phyloP scores from a whole-genome alignment of 1,140 invertebrate genomes.

The Drosophila dunni region DNA sequence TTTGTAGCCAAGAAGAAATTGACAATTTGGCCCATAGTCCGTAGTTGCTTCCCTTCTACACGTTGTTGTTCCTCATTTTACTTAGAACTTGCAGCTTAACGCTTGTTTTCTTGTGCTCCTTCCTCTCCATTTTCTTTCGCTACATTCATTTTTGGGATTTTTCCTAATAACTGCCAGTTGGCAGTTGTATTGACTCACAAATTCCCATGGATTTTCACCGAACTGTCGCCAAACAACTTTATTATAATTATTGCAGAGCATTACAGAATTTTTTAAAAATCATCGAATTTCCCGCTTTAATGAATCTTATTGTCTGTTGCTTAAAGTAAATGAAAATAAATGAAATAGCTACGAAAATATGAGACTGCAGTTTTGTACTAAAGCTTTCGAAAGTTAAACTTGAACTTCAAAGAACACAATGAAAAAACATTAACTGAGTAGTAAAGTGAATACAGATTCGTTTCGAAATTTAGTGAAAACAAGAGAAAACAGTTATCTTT shows the following conservation, averaged over 20 bases:
- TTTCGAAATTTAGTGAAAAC: no score
- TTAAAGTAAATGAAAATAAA: no score
- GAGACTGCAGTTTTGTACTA: no score
- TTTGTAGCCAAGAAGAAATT: neutral
- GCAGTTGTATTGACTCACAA: conserved; percentile 17
- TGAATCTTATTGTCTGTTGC: no score
- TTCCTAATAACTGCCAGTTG: neutral
- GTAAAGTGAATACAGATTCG: no score
- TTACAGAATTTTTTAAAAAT: neutral
- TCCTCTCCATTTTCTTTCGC: neutral
- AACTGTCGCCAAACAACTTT: neutral
- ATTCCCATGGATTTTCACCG: conserved; percentile 7
- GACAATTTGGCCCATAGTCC: neutral
- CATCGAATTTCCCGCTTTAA: no score
- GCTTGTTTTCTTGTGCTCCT: neutral
- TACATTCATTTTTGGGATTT: neutral
- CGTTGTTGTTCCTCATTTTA: neutral
- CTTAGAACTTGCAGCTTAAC: conserved; percentile 15
- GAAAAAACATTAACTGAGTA: no score
- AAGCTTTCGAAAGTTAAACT: no score
- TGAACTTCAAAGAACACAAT: no score
- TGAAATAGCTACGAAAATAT: no score
- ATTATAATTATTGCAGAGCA: neutral
- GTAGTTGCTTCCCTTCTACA: conserved; percentile 10
- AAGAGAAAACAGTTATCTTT: no score